Conservation (phyloP, 2,888 invertebrate species). For the Parnassius orleans region DNA sequence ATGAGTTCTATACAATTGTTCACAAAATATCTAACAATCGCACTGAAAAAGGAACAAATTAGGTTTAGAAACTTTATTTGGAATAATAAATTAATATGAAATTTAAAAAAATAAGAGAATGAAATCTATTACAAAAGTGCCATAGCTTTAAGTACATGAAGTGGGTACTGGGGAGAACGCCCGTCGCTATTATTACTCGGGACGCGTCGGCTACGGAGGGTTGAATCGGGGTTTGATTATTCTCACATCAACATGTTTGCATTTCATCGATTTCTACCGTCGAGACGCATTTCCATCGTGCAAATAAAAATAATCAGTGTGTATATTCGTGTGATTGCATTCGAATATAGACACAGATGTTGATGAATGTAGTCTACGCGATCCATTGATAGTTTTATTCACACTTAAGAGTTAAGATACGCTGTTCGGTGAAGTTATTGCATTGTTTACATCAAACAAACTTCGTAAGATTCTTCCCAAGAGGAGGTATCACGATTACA, state of each 20-base stretch:
- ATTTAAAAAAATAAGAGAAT: slow-evolving; percentile 3
- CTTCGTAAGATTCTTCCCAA: neutral
- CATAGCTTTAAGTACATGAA: slow-evolving; percentile 29
- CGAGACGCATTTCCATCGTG: slow-evolving; percentile 38
- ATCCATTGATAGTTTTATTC: neutral
- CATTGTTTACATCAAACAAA: slow-evolving; percentile 3
- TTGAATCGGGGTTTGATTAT: slow-evolving; percentile 69
- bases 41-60: neutral
- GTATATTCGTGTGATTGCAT: slow-evolving; percentile 18
- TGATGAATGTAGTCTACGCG: neutral
- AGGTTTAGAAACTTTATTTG: too few species aligned
- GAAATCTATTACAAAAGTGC: slow-evolving; percentile 17
- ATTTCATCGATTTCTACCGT: slow-evolving; percentile 65
- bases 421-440: too few species aligned
- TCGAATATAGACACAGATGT: slow-evolving; percentile 23
- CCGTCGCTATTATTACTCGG: slow-evolving; percentile 66
- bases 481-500: slow-evolving; percentile 10
- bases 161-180: slow-evolving; percentile 52
- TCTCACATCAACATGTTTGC: slow-evolving; percentile 75
- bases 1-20: neutral
- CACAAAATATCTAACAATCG: neutral
- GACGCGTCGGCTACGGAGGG: slow-evolving; percentile 48
- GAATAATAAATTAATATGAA: too few species aligned
- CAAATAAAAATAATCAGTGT: slow-evolving; percentile 27
- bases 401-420: neutral